Conservation (phyloP, 1,140 invertebrate species). For the Papilio helenus region DNA sequence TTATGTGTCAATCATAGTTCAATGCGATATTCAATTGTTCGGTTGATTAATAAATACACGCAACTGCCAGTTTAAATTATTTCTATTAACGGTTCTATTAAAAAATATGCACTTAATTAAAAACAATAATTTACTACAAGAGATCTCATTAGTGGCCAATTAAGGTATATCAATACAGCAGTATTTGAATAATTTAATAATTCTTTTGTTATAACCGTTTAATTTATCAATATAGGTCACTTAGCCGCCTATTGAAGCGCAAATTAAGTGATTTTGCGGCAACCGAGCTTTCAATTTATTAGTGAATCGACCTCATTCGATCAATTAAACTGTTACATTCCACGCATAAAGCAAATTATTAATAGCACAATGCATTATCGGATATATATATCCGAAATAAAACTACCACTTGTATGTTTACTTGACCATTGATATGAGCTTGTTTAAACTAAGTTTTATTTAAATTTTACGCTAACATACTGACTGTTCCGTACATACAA, state of each 20-base stretch:
- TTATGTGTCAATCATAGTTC: too few relatives aligned
- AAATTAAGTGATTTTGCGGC: constrained; percentile 25
- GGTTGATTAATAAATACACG: too few relatives aligned
- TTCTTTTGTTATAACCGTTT: constrained; percentile 8
- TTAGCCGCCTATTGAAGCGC: constrained; percentile 9
- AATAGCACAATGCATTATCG: constrained; percentile 9
- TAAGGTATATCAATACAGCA: neutral
- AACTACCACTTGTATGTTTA: neutral
- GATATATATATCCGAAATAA: neutral
- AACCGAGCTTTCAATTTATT: constrained; percentile 23
- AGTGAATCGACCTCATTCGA: constrained; percentile 26
- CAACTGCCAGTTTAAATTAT: too few relatives aligned
- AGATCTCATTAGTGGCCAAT: too few relatives aligned
- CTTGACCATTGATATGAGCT: neutral
- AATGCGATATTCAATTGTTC: too few relatives aligned
- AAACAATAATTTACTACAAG: too few relatives aligned
- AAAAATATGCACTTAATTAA: too few relatives aligned
- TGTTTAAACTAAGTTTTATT: neutral
- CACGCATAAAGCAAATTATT: constrained; percentile 14
- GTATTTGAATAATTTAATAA: neutral
- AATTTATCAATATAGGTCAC: constrained; percentile 18
- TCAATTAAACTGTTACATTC: constrained; percentile 22
- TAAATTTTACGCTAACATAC: neutral
- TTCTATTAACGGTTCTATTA: too few relatives aligned
- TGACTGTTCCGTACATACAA: neutral